Percentiles rank a stretch among this genome's conserved stretches.
These are phyloP conservation scores for Calonectris borealis DNA, from an alignment of 2,113 vertebrate genomes.

Conservation along the genomic window DNA sequence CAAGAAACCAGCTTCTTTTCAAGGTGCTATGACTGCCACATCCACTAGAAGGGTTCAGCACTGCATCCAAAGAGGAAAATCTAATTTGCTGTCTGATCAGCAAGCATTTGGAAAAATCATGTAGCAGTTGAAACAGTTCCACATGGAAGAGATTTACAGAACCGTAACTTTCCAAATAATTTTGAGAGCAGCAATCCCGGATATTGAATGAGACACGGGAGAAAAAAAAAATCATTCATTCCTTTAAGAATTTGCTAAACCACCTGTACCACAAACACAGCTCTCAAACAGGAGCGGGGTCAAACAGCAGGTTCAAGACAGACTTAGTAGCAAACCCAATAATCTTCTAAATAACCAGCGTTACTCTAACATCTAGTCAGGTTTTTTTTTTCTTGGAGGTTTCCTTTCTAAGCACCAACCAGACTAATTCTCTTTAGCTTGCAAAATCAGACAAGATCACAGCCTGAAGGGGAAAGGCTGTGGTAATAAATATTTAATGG, in stretches of 20 bases:
- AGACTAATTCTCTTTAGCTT: constrained; percentile 6
- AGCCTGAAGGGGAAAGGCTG: constrained; percentile 42
- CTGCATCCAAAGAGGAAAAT: neutral
- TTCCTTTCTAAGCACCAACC: neutral
- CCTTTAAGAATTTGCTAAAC: neutral
- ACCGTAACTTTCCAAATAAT: neutral
- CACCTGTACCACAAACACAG: neutral
- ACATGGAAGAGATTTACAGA: neutral
- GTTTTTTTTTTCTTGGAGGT: neutral
- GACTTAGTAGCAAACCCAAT: neutral
- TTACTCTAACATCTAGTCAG: neutral
- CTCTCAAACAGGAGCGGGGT: neutral
- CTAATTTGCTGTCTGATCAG: neutral
- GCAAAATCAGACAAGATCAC: constrained; percentile 37
- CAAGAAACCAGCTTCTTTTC: neutral
- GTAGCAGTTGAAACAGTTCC: neutral
- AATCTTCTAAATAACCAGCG: neutral
- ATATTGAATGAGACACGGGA: rapidly evolving
- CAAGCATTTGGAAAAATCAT: neutral
- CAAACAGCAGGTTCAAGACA: neutral
- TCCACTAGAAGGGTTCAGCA: neutral
- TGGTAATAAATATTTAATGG: constrained; percentile 29
- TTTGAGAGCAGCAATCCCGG: neutral
- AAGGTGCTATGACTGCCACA: neutral
- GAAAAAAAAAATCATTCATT: too few species aligned